These are phyloP conservation scores for Hypotaenidia philippensis DNA, from an alignment of 2,797 vertebrate genomes.

Conservation along the genomic window DNA sequence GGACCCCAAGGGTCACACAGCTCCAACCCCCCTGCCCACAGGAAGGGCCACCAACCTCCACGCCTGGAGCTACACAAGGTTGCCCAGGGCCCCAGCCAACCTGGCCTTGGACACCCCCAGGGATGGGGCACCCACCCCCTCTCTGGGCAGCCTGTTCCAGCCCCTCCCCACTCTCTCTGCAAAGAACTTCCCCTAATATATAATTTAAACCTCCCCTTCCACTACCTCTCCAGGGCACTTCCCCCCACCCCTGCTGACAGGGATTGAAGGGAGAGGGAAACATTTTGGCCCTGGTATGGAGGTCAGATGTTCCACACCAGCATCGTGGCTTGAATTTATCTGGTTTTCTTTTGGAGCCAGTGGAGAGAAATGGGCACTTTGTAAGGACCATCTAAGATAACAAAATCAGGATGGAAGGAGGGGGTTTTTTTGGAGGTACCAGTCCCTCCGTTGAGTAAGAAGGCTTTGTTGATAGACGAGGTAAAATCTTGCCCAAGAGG, in stretches of 20 bases:
- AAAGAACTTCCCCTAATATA: too few species aligned
- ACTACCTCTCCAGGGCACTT: not conserved
- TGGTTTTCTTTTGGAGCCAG: not conserved
- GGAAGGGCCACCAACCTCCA: too few species aligned
- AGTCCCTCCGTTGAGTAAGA: not conserved
- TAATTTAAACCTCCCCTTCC: not conserved
- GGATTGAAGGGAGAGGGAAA: not conserved
- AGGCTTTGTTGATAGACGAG: not conserved
- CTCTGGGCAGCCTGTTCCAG: too few species aligned
- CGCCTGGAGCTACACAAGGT: too few species aligned
- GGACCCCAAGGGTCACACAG: too few species aligned
- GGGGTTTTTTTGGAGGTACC: not conserved
- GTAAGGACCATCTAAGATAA: not conserved
- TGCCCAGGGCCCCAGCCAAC: too few species aligned
- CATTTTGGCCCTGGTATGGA: not conserved
- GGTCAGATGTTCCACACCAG: not conserved
- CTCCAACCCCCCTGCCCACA: too few species aligned
- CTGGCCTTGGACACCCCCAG: too few species aligned
- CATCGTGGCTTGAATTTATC: fast-evolving
- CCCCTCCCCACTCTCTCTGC: too few species aligned
- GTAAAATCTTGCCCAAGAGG: not conserved
- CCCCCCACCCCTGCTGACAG: not conserved
- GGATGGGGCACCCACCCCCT: too few species aligned
- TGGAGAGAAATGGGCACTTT: not conserved
- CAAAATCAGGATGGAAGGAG: not conserved